These are phyloP conservation scores for Heloderma charlesbogerti DNA, from an alignment of 2,113 vertebrate genomes.

Conservation along the genomic window DNA sequence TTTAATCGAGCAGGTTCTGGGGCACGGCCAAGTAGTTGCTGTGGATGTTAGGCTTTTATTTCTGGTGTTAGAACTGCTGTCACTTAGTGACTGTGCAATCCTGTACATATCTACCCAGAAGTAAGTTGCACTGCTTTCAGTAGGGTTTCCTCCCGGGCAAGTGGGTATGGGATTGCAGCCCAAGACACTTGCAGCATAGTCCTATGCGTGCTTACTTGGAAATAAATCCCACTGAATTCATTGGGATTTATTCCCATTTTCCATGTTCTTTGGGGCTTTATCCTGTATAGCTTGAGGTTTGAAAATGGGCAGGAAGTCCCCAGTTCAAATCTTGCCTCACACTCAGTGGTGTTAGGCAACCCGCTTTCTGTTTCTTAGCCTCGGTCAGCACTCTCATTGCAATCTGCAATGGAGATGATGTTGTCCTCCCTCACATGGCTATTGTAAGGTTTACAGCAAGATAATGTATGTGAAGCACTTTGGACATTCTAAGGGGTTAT, in stretches of 20 bases:
- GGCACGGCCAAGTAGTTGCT: neutral
- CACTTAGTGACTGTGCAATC: neutral
- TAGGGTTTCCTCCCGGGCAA: neutral
- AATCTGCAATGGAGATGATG: neutral
- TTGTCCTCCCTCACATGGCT: neutral
- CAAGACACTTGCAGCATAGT: neutral
- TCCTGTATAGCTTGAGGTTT: neutral
- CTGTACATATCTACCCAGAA: neutral
- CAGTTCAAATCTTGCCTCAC: neutral
- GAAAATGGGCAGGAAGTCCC: neutral
- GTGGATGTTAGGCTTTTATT: too few species aligned
- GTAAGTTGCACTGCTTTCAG: neutral
- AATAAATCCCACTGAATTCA: neutral
- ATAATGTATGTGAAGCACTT: neutral
- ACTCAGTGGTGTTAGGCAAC: too few species aligned
- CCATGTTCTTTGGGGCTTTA: too few species aligned
- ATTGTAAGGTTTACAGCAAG: neutral
- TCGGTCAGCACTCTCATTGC: neutral
- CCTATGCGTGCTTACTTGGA: neutral
- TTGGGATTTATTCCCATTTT: neutral
- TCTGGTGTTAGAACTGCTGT: too few species aligned
- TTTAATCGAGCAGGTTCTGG: neutral
- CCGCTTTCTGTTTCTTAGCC: neutral
- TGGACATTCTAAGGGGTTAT: neutral
- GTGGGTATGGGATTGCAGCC: too few species aligned